phyloP scores from a whole-genome alignment of 1,140 invertebrate species.

The Zophobas morio region DNA sequence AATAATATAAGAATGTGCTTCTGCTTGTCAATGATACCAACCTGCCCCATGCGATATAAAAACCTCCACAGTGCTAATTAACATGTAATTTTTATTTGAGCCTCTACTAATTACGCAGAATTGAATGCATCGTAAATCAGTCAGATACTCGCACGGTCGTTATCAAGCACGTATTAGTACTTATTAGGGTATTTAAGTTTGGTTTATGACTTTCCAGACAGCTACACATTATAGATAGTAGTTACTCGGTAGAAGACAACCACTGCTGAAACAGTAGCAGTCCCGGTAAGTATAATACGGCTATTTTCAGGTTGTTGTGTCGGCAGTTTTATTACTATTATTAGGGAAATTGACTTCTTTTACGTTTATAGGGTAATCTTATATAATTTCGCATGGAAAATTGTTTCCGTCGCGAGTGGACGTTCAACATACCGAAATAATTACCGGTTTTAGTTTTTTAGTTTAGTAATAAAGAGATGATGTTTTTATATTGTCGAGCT shows the following conservation, averaged over 20 bases:
- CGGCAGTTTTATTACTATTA: slow-evolving; percentile 50
- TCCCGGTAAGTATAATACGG: slow-evolving; percentile 36
- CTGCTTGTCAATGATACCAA: too few relatives aligned
- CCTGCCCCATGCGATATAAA: too few relatives aligned
- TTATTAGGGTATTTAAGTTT: too few relatives aligned
- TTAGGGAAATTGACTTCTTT: slow-evolving; percentile 51
- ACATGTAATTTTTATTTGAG: too few relatives aligned
- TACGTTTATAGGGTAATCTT: slow-evolving; percentile 44
- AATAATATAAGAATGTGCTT: too few relatives aligned
- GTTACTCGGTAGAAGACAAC: too few relatives aligned
- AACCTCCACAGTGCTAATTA: too few relatives aligned
- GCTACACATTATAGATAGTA: not conserved
- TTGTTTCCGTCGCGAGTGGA: slow-evolving; percentile 44
- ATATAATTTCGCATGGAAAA: slow-evolving; percentile 47
- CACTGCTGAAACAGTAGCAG: slow-evolving; percentile 19
- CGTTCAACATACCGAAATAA: slow-evolving; percentile 40
- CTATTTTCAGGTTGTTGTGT: slow-evolving; percentile 50
- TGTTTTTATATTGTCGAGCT: slow-evolving; percentile 11
- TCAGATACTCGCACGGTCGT: too few relatives aligned
- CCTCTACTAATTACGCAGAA: too few relatives aligned
- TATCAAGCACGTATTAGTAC: too few relatives aligned
- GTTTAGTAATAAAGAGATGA: slow-evolving; percentile 4
- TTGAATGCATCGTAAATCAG: too few relatives aligned
- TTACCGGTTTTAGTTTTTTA: slow-evolving; percentile 22
- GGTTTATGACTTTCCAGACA: not conserved